phyloP scores from a whole-genome alignment of 2,888 invertebrate genomes.

The Athalia rosae region DNA sequence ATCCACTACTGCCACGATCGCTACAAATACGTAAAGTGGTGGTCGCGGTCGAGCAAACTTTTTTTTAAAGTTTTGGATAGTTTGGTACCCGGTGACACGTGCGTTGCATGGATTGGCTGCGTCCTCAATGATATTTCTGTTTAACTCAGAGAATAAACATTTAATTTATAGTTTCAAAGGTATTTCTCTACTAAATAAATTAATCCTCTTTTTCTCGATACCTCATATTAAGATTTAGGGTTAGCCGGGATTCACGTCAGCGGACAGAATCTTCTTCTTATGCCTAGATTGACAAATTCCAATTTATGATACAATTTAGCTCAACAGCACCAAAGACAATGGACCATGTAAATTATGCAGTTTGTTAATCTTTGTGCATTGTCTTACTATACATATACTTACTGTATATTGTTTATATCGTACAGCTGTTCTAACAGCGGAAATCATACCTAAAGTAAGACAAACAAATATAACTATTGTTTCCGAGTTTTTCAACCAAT shows the following conservation, averaged over 20 bases:
- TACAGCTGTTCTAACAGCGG: too few species aligned
- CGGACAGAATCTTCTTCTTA: too few species aligned
- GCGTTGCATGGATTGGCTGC: conserved; percentile 60
- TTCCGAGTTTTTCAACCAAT: background rate
- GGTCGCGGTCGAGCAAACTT: background rate
- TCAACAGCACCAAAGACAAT: too few species aligned
- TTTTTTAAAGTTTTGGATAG: conserved; percentile 21
- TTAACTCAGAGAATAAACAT: conserved; percentile 50
- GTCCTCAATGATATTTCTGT: conserved; percentile 52
- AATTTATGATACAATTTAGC: too few species aligned
- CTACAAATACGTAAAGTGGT: too few species aligned
- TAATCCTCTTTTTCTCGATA: background rate
- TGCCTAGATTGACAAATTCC: too few species aligned
- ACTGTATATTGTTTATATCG: too few species aligned
- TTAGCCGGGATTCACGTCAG: conserved; percentile 5
- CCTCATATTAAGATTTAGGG: conserved; percentile 1
- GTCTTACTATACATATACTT: too few species aligned
- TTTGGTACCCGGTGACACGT: conserved; percentile 54
- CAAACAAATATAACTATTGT: background rate
- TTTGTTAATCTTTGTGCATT: too few species aligned
- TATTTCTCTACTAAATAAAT: background rate
- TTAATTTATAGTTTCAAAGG: conserved; percentile 53
- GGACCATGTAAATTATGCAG: too few species aligned
- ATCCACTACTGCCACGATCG: too few species aligned
- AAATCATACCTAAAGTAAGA: too few species aligned